Evolutionary conservation across 1,140 invertebrate genomes (phyloP), one percentile per base, ranked within the genome.

Genomic region (Macrobrachium rosenbergii): DNA sequence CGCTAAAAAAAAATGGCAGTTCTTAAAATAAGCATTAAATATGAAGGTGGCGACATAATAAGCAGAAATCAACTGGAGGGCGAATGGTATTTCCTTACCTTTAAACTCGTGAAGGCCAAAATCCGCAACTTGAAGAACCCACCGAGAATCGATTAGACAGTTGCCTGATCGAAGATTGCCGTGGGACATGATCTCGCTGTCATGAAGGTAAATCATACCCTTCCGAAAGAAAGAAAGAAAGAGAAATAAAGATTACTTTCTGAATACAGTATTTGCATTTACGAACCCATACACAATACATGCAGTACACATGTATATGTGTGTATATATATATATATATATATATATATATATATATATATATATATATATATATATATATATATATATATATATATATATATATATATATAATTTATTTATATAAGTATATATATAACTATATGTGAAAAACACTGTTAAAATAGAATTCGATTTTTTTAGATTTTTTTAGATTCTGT

Each of bases 181-280:
- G 91, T 99, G 98, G 90, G 95, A 97, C 79, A 95, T 94, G 8
- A 98, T 93, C 10, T 96, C 94, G 10, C 96, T 97, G 87, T 98
- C 96, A 92, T 99, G 97, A 59, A 99, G 94, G 92, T 97, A 99
- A 90, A 97, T 97, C 94, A 98, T 96, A 3, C 96, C 97, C 96
- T 97, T 21, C 23, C 10, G 64, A 60, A 23, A 76, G 23, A 43
- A 58, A 76, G 23, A 43, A 58, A 37, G 45, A 72, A 23, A 58
- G 45, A 37, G 0, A 43, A 43, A 12, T 45, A 19, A 17, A 17
- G 8, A 2, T 17, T 19, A 37, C 28, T 37, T 37, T 37, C 28
- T 37, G 28, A 37, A 28, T 69, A 69, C 11, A n/a, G n/a, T 23
- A 16, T 19, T 69, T 21, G 14, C 28, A n/a, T 23, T 16, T 23